Evolutionary conservation across 2,797 vertebrate genomes (phyloP), one percentile per base, ranked within the genome.

Genomic region (Alectoris magna): DNA sequence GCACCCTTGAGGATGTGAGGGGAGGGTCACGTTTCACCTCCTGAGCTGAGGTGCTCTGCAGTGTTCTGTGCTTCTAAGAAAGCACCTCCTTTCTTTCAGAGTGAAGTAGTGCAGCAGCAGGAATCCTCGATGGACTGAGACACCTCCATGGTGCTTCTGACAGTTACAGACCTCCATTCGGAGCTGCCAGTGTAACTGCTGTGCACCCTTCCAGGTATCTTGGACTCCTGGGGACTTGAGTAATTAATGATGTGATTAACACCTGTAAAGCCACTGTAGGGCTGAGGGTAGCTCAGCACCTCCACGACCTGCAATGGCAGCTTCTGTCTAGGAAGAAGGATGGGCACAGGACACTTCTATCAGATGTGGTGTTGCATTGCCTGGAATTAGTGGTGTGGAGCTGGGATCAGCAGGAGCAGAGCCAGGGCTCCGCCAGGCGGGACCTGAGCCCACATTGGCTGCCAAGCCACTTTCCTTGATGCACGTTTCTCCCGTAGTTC

Each of bases 81-180:
- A 14, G 6, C 18, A 44, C 39, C 67, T 77, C 10, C 17, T 2
- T 66, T 59, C 43, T 44, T 68, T 53, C 17, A 5, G 6, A 15
- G 4, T 3, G 69, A 77, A 71, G n/a, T 1, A 41, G 8, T 34
- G 4, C 7, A 67, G 44, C 27, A 79, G 56, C 51, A 14, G 39
- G 46, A 62, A 11, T 15, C 4, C 21, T 8, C 21, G 24, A 17
- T 38, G 38, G 8, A 3, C 1, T 0, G 24, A 73, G 66, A 39
- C 11, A 5, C 2, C 11, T n/a, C 31, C 6, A 0, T 0, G n/a
- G 23, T 22, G 26, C 31, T 53, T 48, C 0, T 8, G 3, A 19
- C 14, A 19, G 55, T 27, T 48, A 11, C n/a, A 71, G 48, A 46
- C 17, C 46, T 88, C 43, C 44, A 2, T 14, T 51, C 0, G 1